Conservation (phyloP, 2,113 vertebrate species). For the Alces alces region DNA sequence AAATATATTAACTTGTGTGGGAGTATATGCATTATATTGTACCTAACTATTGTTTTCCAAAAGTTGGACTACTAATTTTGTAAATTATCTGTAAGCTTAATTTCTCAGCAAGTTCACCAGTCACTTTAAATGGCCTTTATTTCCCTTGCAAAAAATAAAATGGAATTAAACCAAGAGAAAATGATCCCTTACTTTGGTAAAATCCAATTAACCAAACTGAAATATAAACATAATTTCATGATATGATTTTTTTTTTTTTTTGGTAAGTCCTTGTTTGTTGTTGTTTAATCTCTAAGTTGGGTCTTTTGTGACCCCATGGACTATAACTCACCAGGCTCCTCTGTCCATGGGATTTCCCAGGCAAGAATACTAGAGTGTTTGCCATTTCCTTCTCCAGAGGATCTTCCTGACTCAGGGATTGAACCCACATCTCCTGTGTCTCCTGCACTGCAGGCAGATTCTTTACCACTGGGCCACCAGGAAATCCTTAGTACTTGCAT, state of each 20-base stretch:
- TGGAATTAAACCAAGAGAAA: background rate
- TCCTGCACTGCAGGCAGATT: too few species aligned
- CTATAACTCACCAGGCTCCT: background rate
- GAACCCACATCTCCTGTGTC: background rate
- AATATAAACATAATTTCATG: background rate
- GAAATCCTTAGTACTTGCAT: background rate
- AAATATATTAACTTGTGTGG: background rate
- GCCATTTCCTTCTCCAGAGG: background rate
- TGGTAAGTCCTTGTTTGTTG: background rate
- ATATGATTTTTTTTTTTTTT: background rate
- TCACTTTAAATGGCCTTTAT: constrained; percentile 3
- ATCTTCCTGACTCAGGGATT: background rate
- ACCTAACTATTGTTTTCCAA: background rate
- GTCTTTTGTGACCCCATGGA: background rate
- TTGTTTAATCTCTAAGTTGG: background rate
- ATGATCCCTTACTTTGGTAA: background rate
- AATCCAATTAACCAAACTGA: background rate
- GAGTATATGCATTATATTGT: background rate
- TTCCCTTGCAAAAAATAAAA: constrained; percentile 13
- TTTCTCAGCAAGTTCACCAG: background rate
- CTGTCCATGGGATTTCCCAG: background rate
- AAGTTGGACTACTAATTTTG: constrained; percentile 9
- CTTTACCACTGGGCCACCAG: too few species aligned
- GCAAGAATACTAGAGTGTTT: background rate
- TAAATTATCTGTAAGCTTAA: background rate